Evolutionary conservation across 1,140 invertebrate species (phyloP).

Genomic region (Idris sp.): DNA sequence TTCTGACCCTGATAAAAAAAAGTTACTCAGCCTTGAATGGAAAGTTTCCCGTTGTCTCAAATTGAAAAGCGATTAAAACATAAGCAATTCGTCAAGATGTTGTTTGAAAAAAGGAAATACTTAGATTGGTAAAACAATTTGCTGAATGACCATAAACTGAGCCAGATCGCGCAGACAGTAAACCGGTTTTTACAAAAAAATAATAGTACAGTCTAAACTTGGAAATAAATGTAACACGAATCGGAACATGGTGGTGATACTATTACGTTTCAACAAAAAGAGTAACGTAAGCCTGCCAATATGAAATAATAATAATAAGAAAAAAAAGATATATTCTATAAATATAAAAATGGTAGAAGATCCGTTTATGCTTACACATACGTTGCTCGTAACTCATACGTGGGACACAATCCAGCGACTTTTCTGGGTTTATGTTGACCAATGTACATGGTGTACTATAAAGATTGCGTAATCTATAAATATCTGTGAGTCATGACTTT

Average conservation of each 20-base stretch:
- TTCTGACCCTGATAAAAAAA: too few species aligned
- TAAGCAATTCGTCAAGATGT: too few species aligned
- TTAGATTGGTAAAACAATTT: constrained; percentile 37
- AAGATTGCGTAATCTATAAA: constrained; percentile 21
- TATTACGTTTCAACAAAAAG: constrained; percentile 39
- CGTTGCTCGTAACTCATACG: too few species aligned
- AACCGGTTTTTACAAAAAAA: constrained; percentile 46
- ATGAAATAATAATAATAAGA: too few species aligned
- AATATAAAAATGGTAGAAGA: too few species aligned
- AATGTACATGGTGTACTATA: constrained; percentile 1
- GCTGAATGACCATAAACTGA: constrained; percentile 23
- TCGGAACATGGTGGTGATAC: constrained; percentile 31
- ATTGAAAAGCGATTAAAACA: too few species aligned
- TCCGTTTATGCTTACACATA: too few species aligned
- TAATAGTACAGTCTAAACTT: constrained; percentile 20
- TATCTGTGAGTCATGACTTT: constrained; percentile 6
- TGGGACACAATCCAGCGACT: not conserved
- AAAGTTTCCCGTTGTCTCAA: too few species aligned
- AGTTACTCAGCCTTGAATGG: too few species aligned
- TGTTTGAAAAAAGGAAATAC: not conserved
- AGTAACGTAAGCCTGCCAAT: constrained; percentile 3
- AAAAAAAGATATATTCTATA: not conserved
- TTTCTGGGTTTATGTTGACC: not conserved
- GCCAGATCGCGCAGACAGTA: constrained; percentile 7
- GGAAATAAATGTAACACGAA: constrained; percentile 47